These are phyloP conservation scores for Orthosia incerta DNA, from an alignment of 2,888 invertebrate genomes.

Conservation along the genomic window DNA sequence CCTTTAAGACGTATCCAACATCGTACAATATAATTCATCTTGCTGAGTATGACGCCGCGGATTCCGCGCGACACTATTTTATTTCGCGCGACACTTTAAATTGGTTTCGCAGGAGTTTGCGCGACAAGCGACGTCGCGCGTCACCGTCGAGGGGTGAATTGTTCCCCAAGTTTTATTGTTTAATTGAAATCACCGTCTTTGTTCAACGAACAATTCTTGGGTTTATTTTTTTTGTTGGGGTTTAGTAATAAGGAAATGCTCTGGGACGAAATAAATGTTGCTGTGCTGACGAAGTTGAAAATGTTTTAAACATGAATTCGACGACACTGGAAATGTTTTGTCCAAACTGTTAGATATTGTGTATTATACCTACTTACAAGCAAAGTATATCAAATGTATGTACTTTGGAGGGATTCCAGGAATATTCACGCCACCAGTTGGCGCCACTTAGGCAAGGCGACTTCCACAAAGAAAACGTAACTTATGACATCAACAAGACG, in stretches of 20 bases:
- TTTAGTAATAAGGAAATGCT: conserved; percentile 37
- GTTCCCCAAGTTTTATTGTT: conserved; percentile 66
- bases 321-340: neutral
- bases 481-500: too few relatives aligned
- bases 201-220: conserved; percentile 56
- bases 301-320: neutral
- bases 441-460: too few relatives aligned
- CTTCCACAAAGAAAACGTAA: too few relatives aligned
- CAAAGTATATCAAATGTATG: too few relatives aligned
- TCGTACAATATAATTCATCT: conserved; percentile 72
- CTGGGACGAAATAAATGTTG: neutral
- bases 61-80: conserved; percentile 68
- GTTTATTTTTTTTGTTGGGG: conserved; percentile 54
- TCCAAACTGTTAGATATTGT: neutral
- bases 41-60: conserved; percentile 69
- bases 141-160: conserved; percentile 55
- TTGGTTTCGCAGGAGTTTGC: conserved; percentile 69
- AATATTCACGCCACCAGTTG: too few relatives aligned
- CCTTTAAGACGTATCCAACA: conserved; percentile 53
- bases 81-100: conserved; percentile 69
- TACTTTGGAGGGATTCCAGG: too few relatives aligned
- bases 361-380: neutral
- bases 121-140: conserved; percentile 55
- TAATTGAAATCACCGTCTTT: conserved; percentile 68
- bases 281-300: neutral